Evolutionary conservation across 2,797 vertebrate species (phyloP).

Genomic region (Falco concolor): DNA sequence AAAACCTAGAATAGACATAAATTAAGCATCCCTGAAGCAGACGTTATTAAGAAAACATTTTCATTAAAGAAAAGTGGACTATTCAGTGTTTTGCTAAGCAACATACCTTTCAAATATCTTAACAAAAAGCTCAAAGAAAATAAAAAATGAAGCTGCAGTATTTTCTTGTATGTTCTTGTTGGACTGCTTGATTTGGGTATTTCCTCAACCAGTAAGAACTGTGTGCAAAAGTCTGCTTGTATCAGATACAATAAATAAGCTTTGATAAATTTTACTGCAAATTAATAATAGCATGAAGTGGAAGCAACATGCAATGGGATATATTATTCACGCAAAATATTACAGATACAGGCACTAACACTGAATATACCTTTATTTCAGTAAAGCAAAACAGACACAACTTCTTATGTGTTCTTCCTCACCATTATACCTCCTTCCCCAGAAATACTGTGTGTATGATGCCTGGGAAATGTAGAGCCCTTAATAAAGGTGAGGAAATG

Average conservation of each 20-base stretch:
- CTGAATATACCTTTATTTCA: not conserved
- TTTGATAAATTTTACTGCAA: not conserved
- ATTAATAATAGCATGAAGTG: not conserved
- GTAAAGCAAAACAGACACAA: not conserved
- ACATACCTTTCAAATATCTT: not conserved
- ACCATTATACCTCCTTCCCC: not conserved
- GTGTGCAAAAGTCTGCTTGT: not conserved
- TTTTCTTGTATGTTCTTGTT: not conserved
- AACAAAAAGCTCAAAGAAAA: not conserved
- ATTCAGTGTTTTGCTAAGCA: not conserved
- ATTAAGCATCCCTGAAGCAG: not conserved
- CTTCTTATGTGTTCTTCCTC: not conserved
- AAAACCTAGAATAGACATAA: constrained; percentile 79
- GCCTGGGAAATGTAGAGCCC: not conserved
- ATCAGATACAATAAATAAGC: not conserved
- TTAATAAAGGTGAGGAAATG: not conserved
- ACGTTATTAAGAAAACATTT: not conserved
- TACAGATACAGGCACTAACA: not conserved
- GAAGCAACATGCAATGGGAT: not conserved
- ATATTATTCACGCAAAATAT: not conserved
- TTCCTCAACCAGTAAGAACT: not conserved
- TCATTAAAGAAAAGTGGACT: not conserved
- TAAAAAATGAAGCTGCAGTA: not conserved
- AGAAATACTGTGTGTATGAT: not conserved
- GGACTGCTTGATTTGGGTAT: not conserved